Percentiles rank a stretch among this genome's conserved stretches.
Conservation (phyloP, 2,797 vertebrate genomes). For the Manis pentadactyla region DNA sequence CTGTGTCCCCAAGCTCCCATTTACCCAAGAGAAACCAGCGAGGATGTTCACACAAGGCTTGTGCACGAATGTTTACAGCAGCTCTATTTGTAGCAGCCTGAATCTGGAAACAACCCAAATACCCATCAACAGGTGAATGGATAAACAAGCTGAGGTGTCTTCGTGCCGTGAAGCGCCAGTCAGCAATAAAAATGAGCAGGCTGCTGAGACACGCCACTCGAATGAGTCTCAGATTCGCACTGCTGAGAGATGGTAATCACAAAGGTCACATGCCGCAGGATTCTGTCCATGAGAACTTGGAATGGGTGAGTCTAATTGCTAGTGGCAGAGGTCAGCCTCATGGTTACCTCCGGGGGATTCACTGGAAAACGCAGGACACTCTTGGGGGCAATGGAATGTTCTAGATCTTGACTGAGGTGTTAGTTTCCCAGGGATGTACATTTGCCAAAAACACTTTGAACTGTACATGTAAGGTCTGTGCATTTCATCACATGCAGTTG, state of each 20-base stretch:
- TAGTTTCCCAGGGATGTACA: fast-evolving
- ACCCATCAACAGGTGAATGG: neutral
- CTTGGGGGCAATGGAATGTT: neutral
- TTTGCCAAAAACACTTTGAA: neutral
- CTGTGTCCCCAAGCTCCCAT: neutral
- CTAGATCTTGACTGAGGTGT: neutral
- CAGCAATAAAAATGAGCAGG: fast-evolving
- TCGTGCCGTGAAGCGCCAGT: too few species aligned
- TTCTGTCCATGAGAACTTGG: neutral
- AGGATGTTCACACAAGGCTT: neutral
- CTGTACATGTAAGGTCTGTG: neutral
- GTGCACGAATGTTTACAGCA: too few species aligned
- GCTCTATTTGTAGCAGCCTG: neutral
- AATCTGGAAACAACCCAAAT: neutral
- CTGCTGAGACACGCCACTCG: fast-evolving
- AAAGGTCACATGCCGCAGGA: fast-evolving
- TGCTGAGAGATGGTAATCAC: neutral
- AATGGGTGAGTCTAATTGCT: neutral
- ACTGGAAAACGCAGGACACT: neutral
- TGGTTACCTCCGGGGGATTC: too few species aligned
- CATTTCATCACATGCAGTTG: neutral
- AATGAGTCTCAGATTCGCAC: neutral
- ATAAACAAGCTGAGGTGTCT: too few species aligned
- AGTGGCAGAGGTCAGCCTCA: neutral
- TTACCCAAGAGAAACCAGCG: neutral